Percentiles rank a stretch among this genome's conserved stretches.
These are phyloP conservation scores for Harpagoxenus sublaevis DNA, from an alignment of 2,888 invertebrate species.

Conservation along the genomic window DNA sequence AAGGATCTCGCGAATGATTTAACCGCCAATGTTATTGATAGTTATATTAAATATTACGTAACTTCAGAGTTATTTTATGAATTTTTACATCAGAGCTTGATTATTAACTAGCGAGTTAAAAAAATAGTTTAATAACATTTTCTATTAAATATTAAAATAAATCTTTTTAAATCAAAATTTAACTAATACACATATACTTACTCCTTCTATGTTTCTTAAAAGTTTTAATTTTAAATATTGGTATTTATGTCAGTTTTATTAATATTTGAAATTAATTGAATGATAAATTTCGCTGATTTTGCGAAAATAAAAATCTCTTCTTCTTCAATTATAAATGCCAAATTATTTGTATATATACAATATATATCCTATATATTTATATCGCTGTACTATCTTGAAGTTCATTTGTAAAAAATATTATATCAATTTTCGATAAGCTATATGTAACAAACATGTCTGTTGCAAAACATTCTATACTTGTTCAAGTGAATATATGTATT, in stretches of 20 bases:
- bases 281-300: not conserved
- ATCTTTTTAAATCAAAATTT: not conserved
- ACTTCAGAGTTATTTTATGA: not conserved
- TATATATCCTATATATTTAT: not conserved
- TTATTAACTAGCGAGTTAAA: not conserved
- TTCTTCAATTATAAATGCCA: not conserved
- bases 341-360: not conserved
- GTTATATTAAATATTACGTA: not conserved
- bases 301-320: not conserved
- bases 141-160: not conserved
- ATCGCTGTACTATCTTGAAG: not conserved
- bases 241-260: not conserved
- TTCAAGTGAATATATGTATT: not conserved
- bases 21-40: conserved; percentile 12
- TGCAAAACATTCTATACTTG: not conserved
- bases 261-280: not conserved
- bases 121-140: not conserved
- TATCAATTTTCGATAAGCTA: not conserved
- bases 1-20: conserved; percentile 20
- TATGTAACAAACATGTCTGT: not conserved
- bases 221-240: not conserved
- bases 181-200: not conserved
- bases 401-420: not conserved
- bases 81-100: not conserved
- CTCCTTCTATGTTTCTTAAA: not conserved